A percentile compares a stretch with the other conserved stretches of the same genome.
These are phyloP conservation scores for Lithophane ornitopus DNA, from an alignment of 2,888 invertebrate genomes.

Conservation along the genomic window DNA sequence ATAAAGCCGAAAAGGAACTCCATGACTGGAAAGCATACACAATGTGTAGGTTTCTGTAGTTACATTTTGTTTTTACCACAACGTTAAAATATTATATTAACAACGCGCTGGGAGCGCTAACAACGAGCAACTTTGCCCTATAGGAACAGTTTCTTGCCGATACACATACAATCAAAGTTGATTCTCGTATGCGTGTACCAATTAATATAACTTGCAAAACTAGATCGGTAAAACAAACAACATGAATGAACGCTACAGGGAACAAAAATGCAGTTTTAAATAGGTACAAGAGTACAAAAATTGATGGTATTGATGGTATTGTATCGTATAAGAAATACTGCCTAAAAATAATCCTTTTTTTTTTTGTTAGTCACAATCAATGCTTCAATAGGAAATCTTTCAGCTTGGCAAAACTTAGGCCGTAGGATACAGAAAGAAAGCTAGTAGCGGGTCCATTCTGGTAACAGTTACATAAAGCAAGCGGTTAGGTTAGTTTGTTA, in stretches of 20 bases:
- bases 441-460: too few species aligned
- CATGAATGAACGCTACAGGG: neutral
- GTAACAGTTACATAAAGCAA: too few species aligned
- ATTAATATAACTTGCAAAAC: slow-evolving; percentile 21
- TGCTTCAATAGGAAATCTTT: too few species aligned
- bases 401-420: too few species aligned
- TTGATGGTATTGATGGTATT: neutral
- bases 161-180: slow-evolving; percentile 10
- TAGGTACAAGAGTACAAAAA: neutral
- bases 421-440: too few species aligned
- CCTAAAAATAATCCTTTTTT: too few species aligned
- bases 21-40: neutral
- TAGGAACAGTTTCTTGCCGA: slow-evolving; percentile 22
- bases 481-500: too few species aligned
- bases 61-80: slow-evolving; percentile 10
- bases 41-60: too few species aligned
- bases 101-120: slow-evolving; percentile 6
- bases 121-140: slow-evolving; percentile 27
- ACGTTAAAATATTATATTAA: slow-evolving; percentile 34
- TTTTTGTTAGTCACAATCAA: too few species aligned
- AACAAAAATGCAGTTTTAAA: neutral
- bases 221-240: neutral
- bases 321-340: too few species aligned
- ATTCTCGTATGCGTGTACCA: slow-evolving; percentile 1
- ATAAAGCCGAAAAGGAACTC: neutral